Conservation (phyloP, 2,797 vertebrate genomes). For the Chaunax sp. region DNA sequence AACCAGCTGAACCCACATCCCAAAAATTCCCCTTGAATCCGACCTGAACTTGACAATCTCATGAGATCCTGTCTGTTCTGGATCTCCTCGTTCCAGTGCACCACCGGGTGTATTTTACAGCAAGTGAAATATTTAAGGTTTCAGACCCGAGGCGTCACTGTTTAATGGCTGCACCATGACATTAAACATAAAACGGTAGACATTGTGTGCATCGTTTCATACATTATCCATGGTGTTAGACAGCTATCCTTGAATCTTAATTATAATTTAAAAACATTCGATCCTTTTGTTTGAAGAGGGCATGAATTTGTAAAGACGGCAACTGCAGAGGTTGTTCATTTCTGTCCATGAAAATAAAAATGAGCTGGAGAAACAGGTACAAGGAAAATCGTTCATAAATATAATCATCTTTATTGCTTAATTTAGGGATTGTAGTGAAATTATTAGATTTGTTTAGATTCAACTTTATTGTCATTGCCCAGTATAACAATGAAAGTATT, state of each 20-base stretch:
- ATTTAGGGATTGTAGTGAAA: too few relatives aligned
- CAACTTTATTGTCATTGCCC: too few relatives aligned
- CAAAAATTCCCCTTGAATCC: neutral
- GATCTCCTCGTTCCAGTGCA: constrained; percentile 14
- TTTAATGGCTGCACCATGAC: constrained; percentile 17
- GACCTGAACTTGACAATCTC: neutral
- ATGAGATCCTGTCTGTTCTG: neutral
- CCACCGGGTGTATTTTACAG: constrained; percentile 3
- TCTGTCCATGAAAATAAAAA: too few relatives aligned
- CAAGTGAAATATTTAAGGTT: constrained; percentile 26
- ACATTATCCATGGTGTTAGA: neutral
- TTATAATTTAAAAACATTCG: neutral
- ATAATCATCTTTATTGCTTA: too few relatives aligned
- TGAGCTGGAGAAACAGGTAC: too few relatives aligned
- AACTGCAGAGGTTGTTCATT: neutral
- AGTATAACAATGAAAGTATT: too few relatives aligned
- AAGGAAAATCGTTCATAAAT: too few relatives aligned
- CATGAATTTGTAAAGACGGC: neutral
- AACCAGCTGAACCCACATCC: neutral
- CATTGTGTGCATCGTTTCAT: constrained; percentile 10
- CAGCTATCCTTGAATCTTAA: constrained; percentile 2
- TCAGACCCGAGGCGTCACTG: constrained; percentile 20
- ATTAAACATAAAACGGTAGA: constrained; percentile 18
- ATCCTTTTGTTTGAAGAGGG: neutral
- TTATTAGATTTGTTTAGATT: too few relatives aligned